Percentiles rank a stretch among this genome's conserved stretches.
Conservation (phyloP, 2,113 vertebrate genomes). For the Entosphenus tridentatus region DNA sequence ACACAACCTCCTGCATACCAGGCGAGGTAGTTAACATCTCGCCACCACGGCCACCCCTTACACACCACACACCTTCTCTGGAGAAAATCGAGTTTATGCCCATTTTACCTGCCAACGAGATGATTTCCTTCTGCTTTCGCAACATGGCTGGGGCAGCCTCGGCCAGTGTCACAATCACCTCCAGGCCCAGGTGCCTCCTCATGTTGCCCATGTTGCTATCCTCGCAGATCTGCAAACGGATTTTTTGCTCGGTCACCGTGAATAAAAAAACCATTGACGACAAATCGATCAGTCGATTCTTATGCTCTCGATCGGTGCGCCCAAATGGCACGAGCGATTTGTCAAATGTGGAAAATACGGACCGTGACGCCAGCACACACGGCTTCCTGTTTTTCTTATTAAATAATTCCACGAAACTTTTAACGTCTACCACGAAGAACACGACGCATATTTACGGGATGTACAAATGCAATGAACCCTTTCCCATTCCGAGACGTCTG, state of each 20-base stretch:
- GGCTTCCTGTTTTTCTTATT: neutral
- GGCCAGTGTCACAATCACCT: constrained; percentile 85
- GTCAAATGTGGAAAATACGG: neutral
- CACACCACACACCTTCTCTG: too few species aligned
- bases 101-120: constrained; percentile 1
- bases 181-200: constrained; percentile 76
- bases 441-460: too few species aligned
- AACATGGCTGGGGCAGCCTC: constrained; percentile 93
- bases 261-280: neutral
- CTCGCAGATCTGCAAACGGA: constrained; percentile 40
- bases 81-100: too few species aligned
- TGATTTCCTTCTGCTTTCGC: constrained; percentile 61
- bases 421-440: too few species aligned
- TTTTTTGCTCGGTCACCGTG: too few species aligned
- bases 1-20: too few species aligned
- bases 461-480: too few species aligned
- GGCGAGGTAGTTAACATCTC: too few species aligned
- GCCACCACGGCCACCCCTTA: too few species aligned
- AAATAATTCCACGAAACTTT: too few species aligned
- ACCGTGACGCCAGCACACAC: neutral
- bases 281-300: neutral
- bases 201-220: constrained; percentile 73
- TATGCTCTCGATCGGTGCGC: neutral
- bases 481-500: too few species aligned
- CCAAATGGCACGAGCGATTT: neutral